Evolutionary conservation across 2,113 vertebrate genomes (phyloP).

Genomic region (Hemiscyllium ocellatum): DNA sequence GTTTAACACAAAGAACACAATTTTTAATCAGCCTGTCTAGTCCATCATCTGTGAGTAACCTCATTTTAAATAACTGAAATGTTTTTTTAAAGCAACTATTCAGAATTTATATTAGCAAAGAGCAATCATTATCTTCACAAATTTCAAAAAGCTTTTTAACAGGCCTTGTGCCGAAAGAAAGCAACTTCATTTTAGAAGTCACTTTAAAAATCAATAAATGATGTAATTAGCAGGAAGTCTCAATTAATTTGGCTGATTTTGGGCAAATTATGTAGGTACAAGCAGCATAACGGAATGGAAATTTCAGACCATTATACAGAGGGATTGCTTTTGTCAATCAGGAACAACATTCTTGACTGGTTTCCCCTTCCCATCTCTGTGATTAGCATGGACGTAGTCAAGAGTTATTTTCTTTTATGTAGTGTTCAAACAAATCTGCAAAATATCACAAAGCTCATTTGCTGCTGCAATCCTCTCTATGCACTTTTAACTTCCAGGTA

Average conservation of each 20-base stretch:
- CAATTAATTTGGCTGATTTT: not conserved
- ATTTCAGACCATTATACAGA: not conserved
- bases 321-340: not conserved
- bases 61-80: not conserved
- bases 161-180: not conserved
- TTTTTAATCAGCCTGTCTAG: not conserved
- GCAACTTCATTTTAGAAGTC: not conserved
- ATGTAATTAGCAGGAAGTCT: not conserved
- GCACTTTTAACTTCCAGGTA: not conserved
- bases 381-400: not conserved
- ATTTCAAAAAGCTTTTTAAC: not conserved
- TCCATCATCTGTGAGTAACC: not conserved
- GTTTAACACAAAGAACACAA: not conserved
- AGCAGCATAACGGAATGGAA: not conserved
- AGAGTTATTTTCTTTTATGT: not conserved
- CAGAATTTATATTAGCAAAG: not conserved
- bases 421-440: not conserved
- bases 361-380: not conserved
- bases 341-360: not conserved
- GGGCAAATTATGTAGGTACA: not conserved
- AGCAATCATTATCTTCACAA: not conserved
- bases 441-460: not conserved
- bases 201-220: not conserved
- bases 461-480: not conserved
- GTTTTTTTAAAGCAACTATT: not conserved